Evolutionary conservation across 2,797 vertebrate genomes (phyloP).

Genomic region (Siniperca scherzeri): DNA sequence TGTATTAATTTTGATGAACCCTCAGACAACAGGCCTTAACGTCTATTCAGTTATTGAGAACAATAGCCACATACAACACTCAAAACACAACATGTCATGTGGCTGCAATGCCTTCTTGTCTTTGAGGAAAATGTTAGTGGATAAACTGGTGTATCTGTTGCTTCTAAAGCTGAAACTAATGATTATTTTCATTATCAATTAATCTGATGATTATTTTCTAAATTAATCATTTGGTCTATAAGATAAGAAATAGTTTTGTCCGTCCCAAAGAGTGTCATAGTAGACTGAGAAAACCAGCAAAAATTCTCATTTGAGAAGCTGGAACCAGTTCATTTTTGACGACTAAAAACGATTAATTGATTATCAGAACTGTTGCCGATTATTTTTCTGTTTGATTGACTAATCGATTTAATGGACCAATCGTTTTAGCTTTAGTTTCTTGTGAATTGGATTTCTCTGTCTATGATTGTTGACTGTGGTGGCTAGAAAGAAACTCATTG

Average conservation of each 20-base stretch:
- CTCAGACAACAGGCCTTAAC: background rate
- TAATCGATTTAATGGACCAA: background rate
- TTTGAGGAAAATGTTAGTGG: background rate
- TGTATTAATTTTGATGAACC: background rate
- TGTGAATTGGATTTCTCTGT: background rate
- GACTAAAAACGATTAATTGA: background rate
- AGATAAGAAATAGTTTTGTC: too few species aligned
- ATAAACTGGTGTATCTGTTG: background rate
- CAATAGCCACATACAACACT: background rate
- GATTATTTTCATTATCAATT: background rate
- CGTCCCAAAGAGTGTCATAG: too few species aligned
- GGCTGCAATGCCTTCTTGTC: background rate
- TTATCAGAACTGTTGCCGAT: background rate
- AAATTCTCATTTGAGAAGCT: too few species aligned
- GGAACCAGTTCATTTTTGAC: too few species aligned
- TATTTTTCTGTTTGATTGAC: background rate
- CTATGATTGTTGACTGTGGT: background rate
- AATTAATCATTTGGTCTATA: too few species aligned
- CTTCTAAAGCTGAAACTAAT: background rate
- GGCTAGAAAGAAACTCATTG: background rate
- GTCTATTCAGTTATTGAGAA: background rate
- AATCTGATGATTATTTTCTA: too few species aligned
- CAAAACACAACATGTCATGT: background rate
- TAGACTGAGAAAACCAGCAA: too few species aligned
- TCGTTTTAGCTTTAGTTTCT: background rate